Base-by-base conservation (phyloP, 2,888 invertebrate species). In the Lepidocyrtinus sp. region DNA sequence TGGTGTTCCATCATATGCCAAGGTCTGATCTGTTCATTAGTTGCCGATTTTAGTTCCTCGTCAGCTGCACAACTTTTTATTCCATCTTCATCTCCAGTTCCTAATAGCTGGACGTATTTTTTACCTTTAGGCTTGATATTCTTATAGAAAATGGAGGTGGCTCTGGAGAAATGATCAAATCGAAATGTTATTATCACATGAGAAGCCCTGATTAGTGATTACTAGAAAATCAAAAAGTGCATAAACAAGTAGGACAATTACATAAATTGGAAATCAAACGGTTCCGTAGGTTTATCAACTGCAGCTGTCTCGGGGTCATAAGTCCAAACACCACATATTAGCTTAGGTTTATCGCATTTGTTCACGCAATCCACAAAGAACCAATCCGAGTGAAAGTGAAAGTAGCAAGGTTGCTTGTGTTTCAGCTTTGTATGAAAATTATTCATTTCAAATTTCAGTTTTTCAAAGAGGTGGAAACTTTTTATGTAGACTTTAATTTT, bases 211-310 rank as follows among this genome's bases (percentile, higher is more conserved):
- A n/a, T n/a, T n/a, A n/a, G n/a, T n/a, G n/a, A n/a, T n/a, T n/a
- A n/a, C n/a, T 17, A 7, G 5, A 5, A 15, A 59, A 59, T 17
- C 59, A 59, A 5, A 17, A 59, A 59, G 19, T 17, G 9, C 17
- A 59, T 5, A n/a, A n/a, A n/a, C 19, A 5, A 59, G 19, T 5
- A 19, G 5, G 12, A 7, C 2, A 26, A 21, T 1, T 50, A 50
- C 69, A 69, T 55, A 22, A 69, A 69, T 22, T 69, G 69, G 22
- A 69, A 55, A 17, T 55, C 59, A 22, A 69, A 69, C n/a, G 55
- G 65, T 15, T 1, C 3, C 1, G 1, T 2, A 2, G 26, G 50
- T 7, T 12, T 9, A 36, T n/a, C 19, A 36, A n/a, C n/a, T n/a
- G n/a, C n/a, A n/a, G 15, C 19, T 59, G 59, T 59, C 19, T 59